phyloP scores from a whole-genome alignment of 2,888 invertebrate genomes.

The Agriopis aurantiaria region DNA sequence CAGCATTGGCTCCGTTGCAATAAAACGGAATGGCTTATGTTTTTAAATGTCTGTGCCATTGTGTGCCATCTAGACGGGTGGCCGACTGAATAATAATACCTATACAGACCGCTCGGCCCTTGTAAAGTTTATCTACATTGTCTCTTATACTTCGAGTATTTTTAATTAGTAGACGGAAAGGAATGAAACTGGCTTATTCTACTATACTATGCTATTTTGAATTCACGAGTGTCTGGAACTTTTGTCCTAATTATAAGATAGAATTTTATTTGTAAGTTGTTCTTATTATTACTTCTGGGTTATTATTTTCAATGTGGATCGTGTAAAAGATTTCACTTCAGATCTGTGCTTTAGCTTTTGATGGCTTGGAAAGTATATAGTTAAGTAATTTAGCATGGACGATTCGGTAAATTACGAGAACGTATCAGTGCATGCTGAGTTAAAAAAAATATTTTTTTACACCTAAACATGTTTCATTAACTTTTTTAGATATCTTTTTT shows the following conservation, averaged over 20 bases:
- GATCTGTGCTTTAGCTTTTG: not conserved
- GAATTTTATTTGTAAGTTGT: conserved; percentile 2
- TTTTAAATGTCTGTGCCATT: conserved; percentile 50
- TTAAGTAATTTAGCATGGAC: not conserved
- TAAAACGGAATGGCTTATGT: conserved; percentile 48
- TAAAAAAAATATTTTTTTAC: not conserved
- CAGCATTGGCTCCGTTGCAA: conserved; percentile 40
- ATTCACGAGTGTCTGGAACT: conserved; percentile 6
- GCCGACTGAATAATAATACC: conserved; percentile 50
- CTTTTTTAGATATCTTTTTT: conserved; percentile 2
- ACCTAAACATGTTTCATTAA: not conserved
- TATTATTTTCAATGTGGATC: conserved; percentile 9
- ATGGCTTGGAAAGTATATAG: not conserved
- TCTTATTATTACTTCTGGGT: conserved; percentile 6
- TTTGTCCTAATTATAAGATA: conserved; percentile 10
- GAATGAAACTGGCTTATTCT: too few relatives aligned
- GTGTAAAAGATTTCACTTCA: conserved; percentile 6
- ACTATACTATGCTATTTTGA: not conserved
- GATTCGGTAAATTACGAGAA: not conserved
- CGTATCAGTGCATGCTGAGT: too few relatives aligned
- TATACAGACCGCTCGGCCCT: conserved; percentile 40
- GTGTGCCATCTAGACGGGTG: conserved; percentile 51
- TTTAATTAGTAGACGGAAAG: not conserved
- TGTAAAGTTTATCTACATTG: conserved; percentile 36
- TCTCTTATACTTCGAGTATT: conserved; percentile 24